These are phyloP conservation scores for Micrastur ruficollis DNA, from an alignment of 2,797 vertebrate species.

Conservation along the genomic window DNA sequence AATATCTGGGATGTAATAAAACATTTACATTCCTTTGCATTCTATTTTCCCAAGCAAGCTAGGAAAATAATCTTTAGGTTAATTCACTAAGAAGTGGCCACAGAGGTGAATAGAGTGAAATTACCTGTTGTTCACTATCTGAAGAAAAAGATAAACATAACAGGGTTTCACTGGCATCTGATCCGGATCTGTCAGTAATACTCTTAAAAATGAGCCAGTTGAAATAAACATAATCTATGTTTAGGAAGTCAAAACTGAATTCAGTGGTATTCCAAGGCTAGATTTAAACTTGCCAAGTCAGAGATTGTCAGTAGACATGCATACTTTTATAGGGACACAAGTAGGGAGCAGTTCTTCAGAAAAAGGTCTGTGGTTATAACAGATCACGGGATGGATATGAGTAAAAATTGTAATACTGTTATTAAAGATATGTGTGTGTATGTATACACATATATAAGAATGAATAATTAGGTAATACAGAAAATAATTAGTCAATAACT, in stretches of 20 bases:
- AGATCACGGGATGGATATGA: background rate
- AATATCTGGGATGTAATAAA: background rate
- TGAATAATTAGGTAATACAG: background rate
- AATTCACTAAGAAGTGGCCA: background rate
- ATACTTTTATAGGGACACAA: background rate
- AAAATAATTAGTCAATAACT: background rate
- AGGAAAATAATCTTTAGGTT: background rate
- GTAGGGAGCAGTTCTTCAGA: background rate
- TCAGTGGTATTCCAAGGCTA: background rate
- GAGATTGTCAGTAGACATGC: background rate
- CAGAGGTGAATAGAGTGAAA: background rate
- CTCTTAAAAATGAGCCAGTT: background rate
- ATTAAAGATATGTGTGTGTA: background rate
- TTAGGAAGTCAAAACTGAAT: background rate
- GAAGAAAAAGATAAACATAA: background rate
- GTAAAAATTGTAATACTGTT: background rate
- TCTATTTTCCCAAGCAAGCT: background rate
- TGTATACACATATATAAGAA: background rate
- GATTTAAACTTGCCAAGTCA: background rate
- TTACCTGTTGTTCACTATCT: background rate
- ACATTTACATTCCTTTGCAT: background rate
- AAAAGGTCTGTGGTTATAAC: background rate
- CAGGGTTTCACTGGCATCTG: background rate
- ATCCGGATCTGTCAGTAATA: background rate
- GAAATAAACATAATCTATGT: background rate